Conservation (phyloP, 2,888 invertebrate species). For the Tetragnatha montana region DNA sequence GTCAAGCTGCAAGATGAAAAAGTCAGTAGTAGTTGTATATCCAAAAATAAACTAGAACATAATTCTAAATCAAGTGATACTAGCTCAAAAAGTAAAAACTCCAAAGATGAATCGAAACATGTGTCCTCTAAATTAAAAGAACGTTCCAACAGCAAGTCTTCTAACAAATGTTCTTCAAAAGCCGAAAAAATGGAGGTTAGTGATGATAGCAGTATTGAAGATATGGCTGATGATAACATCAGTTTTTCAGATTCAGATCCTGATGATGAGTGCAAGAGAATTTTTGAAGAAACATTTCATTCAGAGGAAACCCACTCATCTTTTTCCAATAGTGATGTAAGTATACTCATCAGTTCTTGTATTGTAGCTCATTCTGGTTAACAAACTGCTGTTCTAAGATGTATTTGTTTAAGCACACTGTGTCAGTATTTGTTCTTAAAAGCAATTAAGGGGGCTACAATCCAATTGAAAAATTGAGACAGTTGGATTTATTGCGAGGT, state of each 20-base stretch:
- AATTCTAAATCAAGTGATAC: constrained; percentile 16
- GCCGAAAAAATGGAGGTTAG: not conserved
- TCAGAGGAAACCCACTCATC: constrained; percentile 1
- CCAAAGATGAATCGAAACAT: constrained; percentile 10
- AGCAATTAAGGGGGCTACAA: too few species aligned
- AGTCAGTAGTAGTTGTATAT: constrained; percentile 54
- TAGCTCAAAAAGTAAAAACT: constrained; percentile 4
- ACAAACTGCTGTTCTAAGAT: too few species aligned
- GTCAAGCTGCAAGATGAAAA: constrained; percentile 47
- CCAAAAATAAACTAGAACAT: constrained; percentile 27
- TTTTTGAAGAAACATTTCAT: constrained; percentile 85
- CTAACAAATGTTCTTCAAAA: not conserved
- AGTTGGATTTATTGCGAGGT: too few species aligned
- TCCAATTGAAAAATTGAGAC: too few species aligned
- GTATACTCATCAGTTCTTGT: too few species aligned
- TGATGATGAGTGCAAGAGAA: constrained; percentile 88
- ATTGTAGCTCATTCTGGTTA: too few species aligned
- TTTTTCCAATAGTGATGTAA: constrained; percentile 30
- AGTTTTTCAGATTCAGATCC: constrained; percentile 74
- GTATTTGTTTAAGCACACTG: too few species aligned
- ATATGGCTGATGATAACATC: constrained; percentile 11
- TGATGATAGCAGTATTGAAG: constrained; percentile 11
- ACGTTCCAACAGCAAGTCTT: constrained; percentile 14
- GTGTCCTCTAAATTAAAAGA: constrained; percentile 6
- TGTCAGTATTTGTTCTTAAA: too few species aligned